These are phyloP conservation scores for Phaethornis superciliosus DNA, from an alignment of 2,113 vertebrate genomes.

Conservation along the genomic window DNA sequence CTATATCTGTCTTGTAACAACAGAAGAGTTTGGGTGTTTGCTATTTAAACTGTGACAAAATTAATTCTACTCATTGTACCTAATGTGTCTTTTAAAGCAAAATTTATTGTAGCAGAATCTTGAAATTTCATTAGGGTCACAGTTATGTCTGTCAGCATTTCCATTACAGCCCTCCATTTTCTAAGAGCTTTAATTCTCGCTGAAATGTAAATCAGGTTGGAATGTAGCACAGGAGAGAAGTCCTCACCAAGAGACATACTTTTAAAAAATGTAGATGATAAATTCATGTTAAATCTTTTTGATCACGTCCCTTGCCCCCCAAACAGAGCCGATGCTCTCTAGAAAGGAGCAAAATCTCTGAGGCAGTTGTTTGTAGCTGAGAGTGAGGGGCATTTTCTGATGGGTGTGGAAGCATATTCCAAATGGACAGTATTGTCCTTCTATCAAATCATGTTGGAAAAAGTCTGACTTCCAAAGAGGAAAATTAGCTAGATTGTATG, in stretches of 20 bases:
- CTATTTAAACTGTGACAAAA: constrained; percentile 8
- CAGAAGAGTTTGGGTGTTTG: constrained; percentile 3
- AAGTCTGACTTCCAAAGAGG: background rate
- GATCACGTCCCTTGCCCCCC: background rate
- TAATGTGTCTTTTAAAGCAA: background rate
- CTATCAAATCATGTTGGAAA: background rate
- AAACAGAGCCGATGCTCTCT: background rate
- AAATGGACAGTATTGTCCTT: constrained; percentile 35
- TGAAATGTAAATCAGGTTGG: constrained; percentile 56
- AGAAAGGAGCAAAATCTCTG: constrained; percentile 17
- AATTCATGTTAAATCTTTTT: constrained; percentile 51
- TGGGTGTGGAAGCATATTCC: constrained; percentile 8
- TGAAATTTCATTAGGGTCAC: constrained; percentile 55
- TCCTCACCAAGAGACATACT: constrained; percentile 51
- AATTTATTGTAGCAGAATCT: constrained; percentile 10
- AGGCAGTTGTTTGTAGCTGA: background rate
- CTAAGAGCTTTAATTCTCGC: constrained; percentile 14
- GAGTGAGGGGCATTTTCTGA: constrained; percentile 29
- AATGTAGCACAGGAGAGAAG: constrained; percentile 33
- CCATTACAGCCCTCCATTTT: constrained; percentile 36
- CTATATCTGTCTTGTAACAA: constrained; percentile 26
- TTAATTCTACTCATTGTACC: background rate
- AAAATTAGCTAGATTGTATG: background rate
- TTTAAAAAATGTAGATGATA: constrained; percentile 49
- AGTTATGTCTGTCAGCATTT: constrained; percentile 22